phyloP scores from a whole-genome alignment of 2,797 vertebrate genomes.

The Enteromius trimaculatus region DNA sequence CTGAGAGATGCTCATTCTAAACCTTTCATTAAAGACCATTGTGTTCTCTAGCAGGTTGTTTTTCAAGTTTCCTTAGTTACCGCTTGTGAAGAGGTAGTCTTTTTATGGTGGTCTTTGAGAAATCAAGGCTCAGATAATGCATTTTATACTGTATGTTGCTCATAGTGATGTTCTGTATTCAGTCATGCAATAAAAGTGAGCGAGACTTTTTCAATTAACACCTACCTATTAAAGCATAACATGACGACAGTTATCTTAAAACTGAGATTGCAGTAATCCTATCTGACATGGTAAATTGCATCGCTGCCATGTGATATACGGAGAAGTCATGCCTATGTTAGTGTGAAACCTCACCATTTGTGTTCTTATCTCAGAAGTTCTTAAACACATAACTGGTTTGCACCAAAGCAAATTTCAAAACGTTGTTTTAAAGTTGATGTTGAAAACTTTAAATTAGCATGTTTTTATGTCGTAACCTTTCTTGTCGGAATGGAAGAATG shows the following conservation, averaged over 20 bases:
- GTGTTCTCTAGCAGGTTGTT: slow-evolving; percentile 20
- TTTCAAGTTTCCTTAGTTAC: slow-evolving; percentile 35
- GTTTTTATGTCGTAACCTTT: background rate
- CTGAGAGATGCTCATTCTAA: slow-evolving; percentile 41
- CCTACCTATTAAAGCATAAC: slow-evolving; percentile 3
- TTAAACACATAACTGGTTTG: background rate
- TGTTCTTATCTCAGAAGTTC: background rate
- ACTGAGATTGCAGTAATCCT: background rate
- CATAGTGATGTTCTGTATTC: background rate
- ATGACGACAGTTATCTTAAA: background rate
- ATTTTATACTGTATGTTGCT: background rate
- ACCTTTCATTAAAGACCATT: slow-evolving; percentile 25
- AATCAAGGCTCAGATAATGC: background rate
- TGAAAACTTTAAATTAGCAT: background rate
- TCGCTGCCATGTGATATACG: background rate
- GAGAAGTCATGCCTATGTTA: background rate
- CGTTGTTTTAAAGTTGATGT: background rate
- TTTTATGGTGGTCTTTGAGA: slow-evolving; percentile 12
- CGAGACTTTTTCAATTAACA: background rate
- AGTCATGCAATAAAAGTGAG: background rate
- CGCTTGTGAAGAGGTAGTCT: background rate
- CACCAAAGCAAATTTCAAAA: background rate
- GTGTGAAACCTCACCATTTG: background rate
- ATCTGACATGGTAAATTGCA: background rate
- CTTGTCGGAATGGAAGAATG: background rate